Evolutionary conservation across 1,140 invertebrate genomes (phyloP).

Genomic region (Bombyx mandarina): DNA sequence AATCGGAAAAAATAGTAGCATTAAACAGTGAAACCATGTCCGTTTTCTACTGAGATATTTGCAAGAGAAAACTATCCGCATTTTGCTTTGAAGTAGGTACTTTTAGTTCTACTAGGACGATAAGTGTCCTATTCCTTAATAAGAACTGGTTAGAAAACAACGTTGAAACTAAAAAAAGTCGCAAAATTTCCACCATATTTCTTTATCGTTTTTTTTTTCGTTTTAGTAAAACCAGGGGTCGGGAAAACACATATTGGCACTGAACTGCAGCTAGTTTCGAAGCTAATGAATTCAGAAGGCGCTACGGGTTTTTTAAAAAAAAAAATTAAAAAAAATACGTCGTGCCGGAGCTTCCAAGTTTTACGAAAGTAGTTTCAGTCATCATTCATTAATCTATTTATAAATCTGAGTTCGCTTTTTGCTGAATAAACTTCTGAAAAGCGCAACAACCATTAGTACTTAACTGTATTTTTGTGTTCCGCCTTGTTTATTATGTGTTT

Average conservation of each 20-base stretch:
- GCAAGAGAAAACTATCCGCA: too few relatives aligned
- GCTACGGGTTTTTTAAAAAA: slow-evolving; percentile 54
- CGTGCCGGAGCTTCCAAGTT: slow-evolving; percentile 45
- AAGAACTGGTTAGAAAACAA: too few relatives aligned
- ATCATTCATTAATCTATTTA: slow-evolving; percentile 59
- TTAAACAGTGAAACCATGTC: too few relatives aligned
- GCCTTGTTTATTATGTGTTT: too few relatives aligned
- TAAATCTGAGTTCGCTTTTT: slow-evolving; percentile 36
- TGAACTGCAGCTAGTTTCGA: slow-evolving; percentile 37
- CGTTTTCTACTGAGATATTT: too few relatives aligned
- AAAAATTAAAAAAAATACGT: slow-evolving; percentile 53
- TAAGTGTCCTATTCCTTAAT: too few relatives aligned
- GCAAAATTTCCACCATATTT: too few relatives aligned
- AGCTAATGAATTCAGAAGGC: slow-evolving; percentile 59
- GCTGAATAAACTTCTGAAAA: slow-evolving; percentile 19
- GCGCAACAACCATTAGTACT: slow-evolving; percentile 11
- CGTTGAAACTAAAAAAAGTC: too few relatives aligned
- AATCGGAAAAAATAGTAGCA: too few relatives aligned
- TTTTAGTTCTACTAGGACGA: too few relatives aligned
- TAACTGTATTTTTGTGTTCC: slow-evolving; percentile 14
- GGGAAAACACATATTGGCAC: slow-evolving; percentile 32
- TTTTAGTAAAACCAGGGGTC: background rate
- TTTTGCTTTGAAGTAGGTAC: too few relatives aligned
- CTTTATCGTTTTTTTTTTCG: too few relatives aligned
- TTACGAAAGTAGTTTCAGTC: slow-evolving; percentile 48